Percentiles rank a stretch among this genome's conserved stretches.
phyloP scores from a whole-genome alignment of 2,888 invertebrate genomes.

The Melolontha melolontha region DNA sequence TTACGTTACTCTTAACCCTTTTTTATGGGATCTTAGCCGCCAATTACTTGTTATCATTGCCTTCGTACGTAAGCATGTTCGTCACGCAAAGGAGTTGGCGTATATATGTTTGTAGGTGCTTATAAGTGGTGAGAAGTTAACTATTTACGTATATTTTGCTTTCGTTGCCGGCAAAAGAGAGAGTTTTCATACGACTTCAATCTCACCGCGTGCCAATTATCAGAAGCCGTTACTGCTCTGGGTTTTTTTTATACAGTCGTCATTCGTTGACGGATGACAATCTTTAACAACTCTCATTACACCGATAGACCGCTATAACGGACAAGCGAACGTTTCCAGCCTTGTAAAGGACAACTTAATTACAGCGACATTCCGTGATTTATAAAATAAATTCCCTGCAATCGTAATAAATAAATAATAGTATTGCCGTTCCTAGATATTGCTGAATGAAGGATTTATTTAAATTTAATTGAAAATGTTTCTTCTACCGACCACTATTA shows the following conservation, averaged over 20 bases:
- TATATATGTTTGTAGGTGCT: too few relatives aligned
- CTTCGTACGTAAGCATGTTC: too few relatives aligned
- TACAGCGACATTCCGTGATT: slow-evolving; percentile 19
- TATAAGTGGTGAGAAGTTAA: not conserved
- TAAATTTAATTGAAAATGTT: too few relatives aligned
- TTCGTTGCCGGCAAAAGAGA: slow-evolving; percentile 17
- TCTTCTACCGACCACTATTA: too few relatives aligned
- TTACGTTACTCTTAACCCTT: too few relatives aligned
- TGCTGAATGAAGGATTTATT: too few relatives aligned
- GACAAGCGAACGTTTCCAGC: slow-evolving; percentile 16
- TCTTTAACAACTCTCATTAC: slow-evolving; percentile 16
- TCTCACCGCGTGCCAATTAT: slow-evolving; percentile 21
- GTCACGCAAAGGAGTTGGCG: too few relatives aligned
- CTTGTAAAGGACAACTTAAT: slow-evolving; percentile 30
- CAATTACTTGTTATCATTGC: too few relatives aligned
- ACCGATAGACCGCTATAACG: slow-evolving; percentile 1
- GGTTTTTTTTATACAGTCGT: slow-evolving; percentile 7
- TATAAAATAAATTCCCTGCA: slow-evolving; percentile 8
- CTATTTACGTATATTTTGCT: not conserved
- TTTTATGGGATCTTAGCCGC: too few relatives aligned
- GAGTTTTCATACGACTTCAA: slow-evolving; percentile 18
- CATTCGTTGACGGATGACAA: slow-evolving; percentile 17
- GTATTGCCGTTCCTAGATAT: not conserved
- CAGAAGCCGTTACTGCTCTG: slow-evolving; percentile 19
- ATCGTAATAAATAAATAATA: slow-evolving; percentile 1